Evolutionary conservation across 2,888 invertebrate genomes (phyloP).

Genomic region (Leptinotarsa haldemani): DNA sequence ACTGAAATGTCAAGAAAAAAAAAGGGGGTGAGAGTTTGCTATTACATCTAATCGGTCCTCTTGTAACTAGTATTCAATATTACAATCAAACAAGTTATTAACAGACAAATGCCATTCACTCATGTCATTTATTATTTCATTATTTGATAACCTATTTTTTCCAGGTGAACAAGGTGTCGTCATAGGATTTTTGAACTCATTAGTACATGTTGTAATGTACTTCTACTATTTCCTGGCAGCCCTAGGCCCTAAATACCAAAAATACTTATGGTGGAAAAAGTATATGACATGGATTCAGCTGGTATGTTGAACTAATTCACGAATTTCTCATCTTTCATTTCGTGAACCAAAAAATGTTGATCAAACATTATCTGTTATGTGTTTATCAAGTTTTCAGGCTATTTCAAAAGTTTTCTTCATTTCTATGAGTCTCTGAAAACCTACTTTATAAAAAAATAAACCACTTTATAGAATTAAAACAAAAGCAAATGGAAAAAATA

Average conservation of each 20-base stretch:
- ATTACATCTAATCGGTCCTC: too few relatives aligned
- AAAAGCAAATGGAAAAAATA: too few relatives aligned
- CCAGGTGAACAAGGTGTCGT: conserved; percentile 89
- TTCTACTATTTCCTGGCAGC: conserved; percentile 89
- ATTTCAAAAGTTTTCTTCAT: too few relatives aligned
- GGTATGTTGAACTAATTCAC: conserved; percentile 64
- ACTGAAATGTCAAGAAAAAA: too few relatives aligned
- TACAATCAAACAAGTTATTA: not conserved
- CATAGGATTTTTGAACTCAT: conserved; percentile 87
- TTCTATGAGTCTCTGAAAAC: too few relatives aligned
- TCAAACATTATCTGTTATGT: too few relatives aligned
- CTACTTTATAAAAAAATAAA: too few relatives aligned
- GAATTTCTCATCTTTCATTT: not conserved
- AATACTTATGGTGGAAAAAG: conserved; percentile 95
- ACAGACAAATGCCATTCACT: too few relatives aligned
- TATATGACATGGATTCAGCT: conserved; percentile 90
- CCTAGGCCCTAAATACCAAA: conserved; percentile 87
- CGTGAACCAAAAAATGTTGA: not conserved
- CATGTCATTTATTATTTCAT: not conserved
- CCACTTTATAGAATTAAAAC: too few relatives aligned
- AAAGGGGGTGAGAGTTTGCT: too few relatives aligned
- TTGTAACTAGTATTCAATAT: too few relatives aligned
- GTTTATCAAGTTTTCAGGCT: too few relatives aligned
- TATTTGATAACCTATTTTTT: conserved; percentile 50
- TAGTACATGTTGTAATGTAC: conserved; percentile 94